Evolutionary conservation across 2,888 invertebrate species (phyloP).

Genomic region (Lutraria lutraria): DNA sequence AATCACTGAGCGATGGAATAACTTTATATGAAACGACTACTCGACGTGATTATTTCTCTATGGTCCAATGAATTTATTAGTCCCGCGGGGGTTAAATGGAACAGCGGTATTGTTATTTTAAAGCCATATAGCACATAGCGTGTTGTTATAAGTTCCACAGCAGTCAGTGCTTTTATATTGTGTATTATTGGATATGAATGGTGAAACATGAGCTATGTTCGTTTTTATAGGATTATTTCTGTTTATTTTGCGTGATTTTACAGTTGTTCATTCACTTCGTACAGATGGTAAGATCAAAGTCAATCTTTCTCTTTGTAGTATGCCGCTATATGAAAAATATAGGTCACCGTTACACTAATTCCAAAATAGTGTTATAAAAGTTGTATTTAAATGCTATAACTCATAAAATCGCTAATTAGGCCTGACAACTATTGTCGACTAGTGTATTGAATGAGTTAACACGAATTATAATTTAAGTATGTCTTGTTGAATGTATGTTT

Average conservation of each 20-base stretch:
- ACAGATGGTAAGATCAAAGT: slow-evolving; percentile 54
- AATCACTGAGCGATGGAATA: neutral
- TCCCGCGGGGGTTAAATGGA: slow-evolving; percentile 54
- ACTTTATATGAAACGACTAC: slow-evolving; percentile 8
- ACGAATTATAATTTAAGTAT: neutral
- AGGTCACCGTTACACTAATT: slow-evolving; percentile 37
- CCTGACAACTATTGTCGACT: neutral
- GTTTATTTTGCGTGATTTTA: slow-evolving; percentile 47
- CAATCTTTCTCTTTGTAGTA: slow-evolving; percentile 48
- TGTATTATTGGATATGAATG: slow-evolving; percentile 49
- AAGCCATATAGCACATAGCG: slow-evolving; percentile 50
- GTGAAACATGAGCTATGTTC: slow-evolving; percentile 52
- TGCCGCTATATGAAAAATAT: slow-evolving; percentile 41
- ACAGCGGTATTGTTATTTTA: slow-evolving; percentile 57
- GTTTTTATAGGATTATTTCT: slow-evolving; percentile 36
- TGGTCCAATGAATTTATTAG: slow-evolving; percentile 45
- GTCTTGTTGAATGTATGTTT: neutral
- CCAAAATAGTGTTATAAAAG: neutral
- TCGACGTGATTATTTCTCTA: slow-evolving; percentile 34
- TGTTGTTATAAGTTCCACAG: slow-evolving; percentile 34
- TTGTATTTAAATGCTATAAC: neutral
- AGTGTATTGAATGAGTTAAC: neutral
- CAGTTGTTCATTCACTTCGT: slow-evolving; percentile 18
- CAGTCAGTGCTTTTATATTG: slow-evolving; percentile 38
- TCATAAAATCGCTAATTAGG: neutral